phyloP scores from a whole-genome alignment of 2,888 invertebrate species.

The Rhodophaea formosa region DNA sequence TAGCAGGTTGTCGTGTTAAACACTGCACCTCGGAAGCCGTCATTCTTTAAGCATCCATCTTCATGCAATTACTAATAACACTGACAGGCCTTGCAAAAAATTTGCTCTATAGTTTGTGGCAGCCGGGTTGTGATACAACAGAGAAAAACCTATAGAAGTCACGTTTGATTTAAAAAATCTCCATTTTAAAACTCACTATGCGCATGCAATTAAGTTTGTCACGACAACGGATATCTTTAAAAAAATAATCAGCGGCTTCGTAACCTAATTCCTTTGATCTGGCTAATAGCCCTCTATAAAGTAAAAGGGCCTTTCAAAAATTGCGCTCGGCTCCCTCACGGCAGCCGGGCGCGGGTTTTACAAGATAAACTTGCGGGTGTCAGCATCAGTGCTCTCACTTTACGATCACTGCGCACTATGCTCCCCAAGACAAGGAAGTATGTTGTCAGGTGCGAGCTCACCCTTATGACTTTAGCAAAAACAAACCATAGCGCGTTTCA shows the following conservation, averaged over 20 bases:
- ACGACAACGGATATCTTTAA: too few species aligned
- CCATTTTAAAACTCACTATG: neutral
- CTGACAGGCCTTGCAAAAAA: too few species aligned
- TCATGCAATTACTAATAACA: too few species aligned
- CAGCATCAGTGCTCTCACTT: constrained; percentile 93
- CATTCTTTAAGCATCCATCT: too few species aligned
- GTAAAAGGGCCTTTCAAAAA: constrained; percentile 89
- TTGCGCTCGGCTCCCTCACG: constrained; percentile 84
- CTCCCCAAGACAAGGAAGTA: constrained; percentile 93
- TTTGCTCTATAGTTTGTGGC: too few species aligned
- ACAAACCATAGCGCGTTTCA: constrained; percentile 49
- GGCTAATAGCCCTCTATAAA: constrained; percentile 70
- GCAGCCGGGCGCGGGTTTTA: constrained; percentile 81
- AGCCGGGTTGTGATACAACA: too few species aligned
- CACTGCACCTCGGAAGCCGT: too few species aligned
- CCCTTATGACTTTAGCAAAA: constrained; percentile 21
- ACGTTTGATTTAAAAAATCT: too few species aligned
- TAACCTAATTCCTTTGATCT: neutral
- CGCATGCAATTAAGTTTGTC: neutral
- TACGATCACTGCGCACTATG: constrained; percentile 92
- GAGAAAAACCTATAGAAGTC: too few species aligned
- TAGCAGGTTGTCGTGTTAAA: too few species aligned
- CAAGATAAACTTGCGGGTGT: constrained; percentile 81
- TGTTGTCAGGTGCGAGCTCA: accelerated
- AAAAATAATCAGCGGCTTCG: neutral